Conservation (phyloP, 2,888 invertebrate species). For the Cephus rjabovi region DNA sequence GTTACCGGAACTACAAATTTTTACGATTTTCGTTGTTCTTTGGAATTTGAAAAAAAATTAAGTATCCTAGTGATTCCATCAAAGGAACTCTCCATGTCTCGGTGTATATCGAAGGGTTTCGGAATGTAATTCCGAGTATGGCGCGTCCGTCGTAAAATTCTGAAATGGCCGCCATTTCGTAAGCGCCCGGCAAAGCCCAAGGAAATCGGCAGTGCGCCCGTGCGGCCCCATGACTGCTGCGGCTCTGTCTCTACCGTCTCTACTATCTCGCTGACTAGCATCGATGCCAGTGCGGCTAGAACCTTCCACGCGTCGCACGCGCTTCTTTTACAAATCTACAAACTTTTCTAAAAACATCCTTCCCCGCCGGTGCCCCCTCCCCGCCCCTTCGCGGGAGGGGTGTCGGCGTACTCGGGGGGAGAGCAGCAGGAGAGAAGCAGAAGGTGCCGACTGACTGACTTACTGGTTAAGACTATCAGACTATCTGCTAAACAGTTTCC, state of each 20-base stretch:
- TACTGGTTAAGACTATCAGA: background rate
- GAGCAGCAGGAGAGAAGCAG: constrained; percentile 24
- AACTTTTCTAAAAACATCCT: constrained; percentile 58
- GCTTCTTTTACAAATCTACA: constrained; percentile 40
- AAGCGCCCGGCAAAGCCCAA: background rate
- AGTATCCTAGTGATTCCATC: background rate
- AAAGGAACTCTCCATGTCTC: background rate
- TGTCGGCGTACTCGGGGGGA: constrained; percentile 14
- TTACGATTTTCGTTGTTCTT: background rate
- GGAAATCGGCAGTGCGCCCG: background rate
- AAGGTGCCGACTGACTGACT: background rate
- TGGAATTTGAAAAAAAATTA: background rate
- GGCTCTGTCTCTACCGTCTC: constrained; percentile 4
- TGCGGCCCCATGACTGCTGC: background rate
- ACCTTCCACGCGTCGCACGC: constrained; percentile 7
- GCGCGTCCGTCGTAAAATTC: background rate
- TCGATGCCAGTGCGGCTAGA: constrained; percentile 3
- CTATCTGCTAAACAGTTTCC: background rate
- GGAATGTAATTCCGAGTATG: background rate
- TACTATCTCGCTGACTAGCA: constrained; percentile 7
- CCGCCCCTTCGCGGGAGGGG: background rate
- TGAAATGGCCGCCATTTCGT: background rate
- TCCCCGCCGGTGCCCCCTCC: background rate
- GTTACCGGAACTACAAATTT: background rate
- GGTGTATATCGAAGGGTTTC: background rate